A percentile compares a stretch with the other conserved stretches of the same genome.
Conservation (phyloP, 2,888 invertebrate species). For the Halictus ligatus region DNA sequence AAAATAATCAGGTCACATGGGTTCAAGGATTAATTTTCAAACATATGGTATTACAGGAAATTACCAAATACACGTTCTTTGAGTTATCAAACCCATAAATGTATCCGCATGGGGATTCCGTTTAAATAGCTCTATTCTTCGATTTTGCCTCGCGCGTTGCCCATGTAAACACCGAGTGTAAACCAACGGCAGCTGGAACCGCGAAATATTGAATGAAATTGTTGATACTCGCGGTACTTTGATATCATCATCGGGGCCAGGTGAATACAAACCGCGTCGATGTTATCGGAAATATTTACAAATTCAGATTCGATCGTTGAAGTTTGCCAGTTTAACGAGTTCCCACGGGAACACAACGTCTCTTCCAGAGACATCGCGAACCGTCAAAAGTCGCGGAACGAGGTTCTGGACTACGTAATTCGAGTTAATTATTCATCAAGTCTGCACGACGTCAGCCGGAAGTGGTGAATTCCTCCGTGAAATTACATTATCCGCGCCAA, state of each 20-base stretch:
- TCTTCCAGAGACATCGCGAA: conserved; percentile 6
- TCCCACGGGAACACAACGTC: background rate
- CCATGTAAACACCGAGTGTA: conserved; percentile 22
- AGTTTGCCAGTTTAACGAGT: background rate
- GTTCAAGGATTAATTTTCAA: background rate
- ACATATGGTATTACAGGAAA: too few species aligned
- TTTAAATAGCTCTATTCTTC: conserved; percentile 34
- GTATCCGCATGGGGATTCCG: background rate
- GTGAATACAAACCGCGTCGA: conserved; percentile 14
- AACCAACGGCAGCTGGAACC: background rate
- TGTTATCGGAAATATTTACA: conserved; percentile 46
- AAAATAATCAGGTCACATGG: background rate
- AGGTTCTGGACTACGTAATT: conserved; percentile 40
- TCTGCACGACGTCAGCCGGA: conserved; percentile 23
- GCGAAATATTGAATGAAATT: conserved; percentile 47
- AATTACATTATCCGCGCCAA: conserved; percentile 13
- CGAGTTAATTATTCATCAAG: conserved; percentile 53
- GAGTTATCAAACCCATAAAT: background rate
- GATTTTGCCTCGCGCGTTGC: background rate
- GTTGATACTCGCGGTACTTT: conserved; percentile 25
- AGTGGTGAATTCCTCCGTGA: conserved; percentile 22
- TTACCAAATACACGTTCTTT: background rate
- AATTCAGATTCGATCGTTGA: conserved; percentile 17
- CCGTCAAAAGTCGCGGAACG: conserved; percentile 16
- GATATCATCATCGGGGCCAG: background rate